phyloP scores from a whole-genome alignment of 1,140 invertebrate genomes.

The Patella vulgata region DNA sequence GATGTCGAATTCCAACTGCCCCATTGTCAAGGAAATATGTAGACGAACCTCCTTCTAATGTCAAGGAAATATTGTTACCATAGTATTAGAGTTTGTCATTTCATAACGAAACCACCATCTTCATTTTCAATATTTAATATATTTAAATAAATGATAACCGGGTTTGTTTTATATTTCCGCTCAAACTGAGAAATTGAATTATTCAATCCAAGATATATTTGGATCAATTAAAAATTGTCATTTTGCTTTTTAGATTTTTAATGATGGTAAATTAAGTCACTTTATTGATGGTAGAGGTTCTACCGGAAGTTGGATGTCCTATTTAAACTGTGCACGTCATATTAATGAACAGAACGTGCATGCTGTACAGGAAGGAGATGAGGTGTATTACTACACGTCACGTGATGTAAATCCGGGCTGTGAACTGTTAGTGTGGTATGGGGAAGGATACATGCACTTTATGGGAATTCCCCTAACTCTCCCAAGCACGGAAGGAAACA shows the following conservation, averaged over 20 bases:
- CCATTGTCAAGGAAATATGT: background rate
- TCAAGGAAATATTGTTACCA: too few species aligned
- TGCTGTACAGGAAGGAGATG: constrained; percentile 58
- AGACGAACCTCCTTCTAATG: too few species aligned
- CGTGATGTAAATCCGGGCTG: constrained; percentile 59
- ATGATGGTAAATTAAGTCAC: constrained; percentile 64
- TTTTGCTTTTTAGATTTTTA: constrained; percentile 56
- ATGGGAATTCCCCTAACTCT: constrained; percentile 64
- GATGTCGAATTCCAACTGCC: background rate
- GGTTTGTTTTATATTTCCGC: too few species aligned
- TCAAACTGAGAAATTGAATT: too few species aligned
- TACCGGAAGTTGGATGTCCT: constrained; percentile 64
- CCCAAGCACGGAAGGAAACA: constrained; percentile 38
- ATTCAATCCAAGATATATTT: too few species aligned
- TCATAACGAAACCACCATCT: too few species aligned
- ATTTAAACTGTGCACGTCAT: constrained; percentile 65
- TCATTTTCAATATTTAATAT: too few species aligned
- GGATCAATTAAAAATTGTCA: too few species aligned
- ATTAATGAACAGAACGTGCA: constrained; percentile 63
- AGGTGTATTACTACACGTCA: constrained; percentile 63
- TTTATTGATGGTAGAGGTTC: constrained; percentile 62
- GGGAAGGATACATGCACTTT: constrained; percentile 62
- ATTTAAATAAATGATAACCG: too few species aligned
- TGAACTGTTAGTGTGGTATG: constrained; percentile 67
- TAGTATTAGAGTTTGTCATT: too few species aligned